Evolutionary conservation across 2,888 invertebrate species (phyloP).

Genomic region (Chesias legatella): DNA sequence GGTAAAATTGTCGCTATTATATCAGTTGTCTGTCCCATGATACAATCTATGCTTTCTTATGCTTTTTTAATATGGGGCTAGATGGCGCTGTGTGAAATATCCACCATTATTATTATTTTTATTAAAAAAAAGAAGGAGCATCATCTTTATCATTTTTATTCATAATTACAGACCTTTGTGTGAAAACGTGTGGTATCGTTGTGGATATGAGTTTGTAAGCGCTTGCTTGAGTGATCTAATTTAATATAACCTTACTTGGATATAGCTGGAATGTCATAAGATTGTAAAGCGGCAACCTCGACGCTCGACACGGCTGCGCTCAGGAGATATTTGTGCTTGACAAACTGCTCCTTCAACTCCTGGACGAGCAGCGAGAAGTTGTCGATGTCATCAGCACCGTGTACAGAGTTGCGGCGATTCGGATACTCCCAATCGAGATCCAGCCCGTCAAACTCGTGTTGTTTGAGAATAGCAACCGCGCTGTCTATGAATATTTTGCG

Average conservation of each 20-base stretch:
- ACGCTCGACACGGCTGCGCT: conserved; percentile 82
- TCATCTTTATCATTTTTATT: no score
- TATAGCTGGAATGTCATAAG: conserved; percentile 81
- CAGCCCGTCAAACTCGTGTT: conserved; percentile 84
- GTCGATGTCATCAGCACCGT: conserved; percentile 62
- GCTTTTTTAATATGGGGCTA: no score
- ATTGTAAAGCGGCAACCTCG: conserved; percentile 61
- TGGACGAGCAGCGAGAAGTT: conserved; percentile 77
- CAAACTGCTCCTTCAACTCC: conserved; percentile 79
- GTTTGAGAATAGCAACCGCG: conserved; percentile 72
- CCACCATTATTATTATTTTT: no score
- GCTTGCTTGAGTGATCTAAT: neutral
- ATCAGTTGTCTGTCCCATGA: no score
- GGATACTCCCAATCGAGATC: conserved; percentile 89
- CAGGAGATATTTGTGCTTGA: conserved; percentile 70
- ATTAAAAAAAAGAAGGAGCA: no score
- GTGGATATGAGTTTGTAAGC: no score
- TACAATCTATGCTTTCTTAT: no score
- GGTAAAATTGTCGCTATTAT: no score
- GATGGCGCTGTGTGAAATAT: no score
- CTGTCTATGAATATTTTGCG: conserved; percentile 80
- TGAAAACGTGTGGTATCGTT: no score
- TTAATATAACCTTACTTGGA: conserved; percentile 58
- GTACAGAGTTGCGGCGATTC: conserved; percentile 71
- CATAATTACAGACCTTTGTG: no score